Percentiles rank a stretch among this genome's conserved stretches.
Evolutionary conservation across 2,888 invertebrate genomes (phyloP).

Genomic region (Campopleginae sp.): DNA sequence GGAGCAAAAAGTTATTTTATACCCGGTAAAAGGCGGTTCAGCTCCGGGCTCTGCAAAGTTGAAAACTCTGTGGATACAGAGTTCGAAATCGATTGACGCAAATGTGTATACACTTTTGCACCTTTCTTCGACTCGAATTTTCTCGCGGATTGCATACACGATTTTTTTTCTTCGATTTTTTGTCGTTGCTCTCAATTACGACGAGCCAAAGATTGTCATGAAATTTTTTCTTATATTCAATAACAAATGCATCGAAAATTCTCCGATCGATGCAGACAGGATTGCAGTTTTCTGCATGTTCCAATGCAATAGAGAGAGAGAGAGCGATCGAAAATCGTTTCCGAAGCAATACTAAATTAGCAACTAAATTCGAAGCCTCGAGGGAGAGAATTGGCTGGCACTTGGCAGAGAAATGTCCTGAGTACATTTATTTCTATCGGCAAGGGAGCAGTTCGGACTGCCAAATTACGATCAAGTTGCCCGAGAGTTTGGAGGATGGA

Average conservation of each 20-base stretch:
- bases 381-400: neutral
- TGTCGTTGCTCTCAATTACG: neutral
- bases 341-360: neutral
- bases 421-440: neutral
- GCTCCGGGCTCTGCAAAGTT: slow-evolving; percentile 27
- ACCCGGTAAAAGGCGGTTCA: slow-evolving; percentile 30
- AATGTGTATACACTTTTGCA: slow-evolving; percentile 7
- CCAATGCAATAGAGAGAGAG: too few relatives aligned
- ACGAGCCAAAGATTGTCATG: neutral
- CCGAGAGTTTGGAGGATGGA: slow-evolving; percentile 43
- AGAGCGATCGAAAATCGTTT: neutral
- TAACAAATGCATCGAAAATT: neutral
- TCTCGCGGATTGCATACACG: neutral
- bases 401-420: neutral
- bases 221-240: neutral
- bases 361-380: neutral
- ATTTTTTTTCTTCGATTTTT: neutral
- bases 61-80: slow-evolving; percentile 46
- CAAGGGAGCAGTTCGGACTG: neutral
- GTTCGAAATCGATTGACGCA: slow-evolving; percentile 47
- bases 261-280: too few relatives aligned
- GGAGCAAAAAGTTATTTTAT: slow-evolving; percentile 44
- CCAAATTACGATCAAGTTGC: slow-evolving; percentile 50
- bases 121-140: slow-evolving; percentile 29
- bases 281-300: too few relatives aligned